Base-by-base conservation (phyloP, 2,113 vertebrate genomes). In the Meles meles region DNA sequence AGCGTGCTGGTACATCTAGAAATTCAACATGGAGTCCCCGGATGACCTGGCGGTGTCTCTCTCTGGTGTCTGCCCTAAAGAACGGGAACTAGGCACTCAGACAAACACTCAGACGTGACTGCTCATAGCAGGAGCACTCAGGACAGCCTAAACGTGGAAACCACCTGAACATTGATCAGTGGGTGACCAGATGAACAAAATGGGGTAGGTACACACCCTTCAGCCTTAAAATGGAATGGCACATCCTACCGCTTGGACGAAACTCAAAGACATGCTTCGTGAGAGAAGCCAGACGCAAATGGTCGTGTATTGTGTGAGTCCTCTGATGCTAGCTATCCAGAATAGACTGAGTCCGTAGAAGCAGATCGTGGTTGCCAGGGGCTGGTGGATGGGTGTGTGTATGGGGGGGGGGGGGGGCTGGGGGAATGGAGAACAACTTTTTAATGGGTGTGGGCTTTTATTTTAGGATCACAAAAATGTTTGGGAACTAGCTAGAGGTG, bases 111-210 rank as follows among this genome's bases (percentile, higher is more conserved):
- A 9, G 6, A 14, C 0, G 0, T 1, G 20, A 27, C 3, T 25
- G 42, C 20, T 27, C 27, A n/a, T 18, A 52, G 87, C n/a, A 20
- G 59, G 44, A 34, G 13, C 8, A 9, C 11, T n/a, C 82, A 18
- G 44, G 21, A 3, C 6, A 31, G 29, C 27, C 18, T 29, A 44
- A 37, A 69, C 20, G 29, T 65, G 27, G 72, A 57, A 42, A 14
- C 10, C 9, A 25, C 29, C 15, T 23, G 4, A 14, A 23, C 7
- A 23, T 47, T 85, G 39, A 31, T 12, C 49, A 7, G 0, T 0
- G 49, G 47, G 21, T 31, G 34, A 29, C 27, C 0, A 5, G 59
- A 59, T 18, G 21, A 67, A 52, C 17, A 11, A 59, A 59, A 14
- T 21, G 59, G 14, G 92, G n/a, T 14, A 17, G 21, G 3, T 10